phyloP scores from a whole-genome alignment of 2,113 vertebrate genomes.

The Gymnarchus niloticus region DNA sequence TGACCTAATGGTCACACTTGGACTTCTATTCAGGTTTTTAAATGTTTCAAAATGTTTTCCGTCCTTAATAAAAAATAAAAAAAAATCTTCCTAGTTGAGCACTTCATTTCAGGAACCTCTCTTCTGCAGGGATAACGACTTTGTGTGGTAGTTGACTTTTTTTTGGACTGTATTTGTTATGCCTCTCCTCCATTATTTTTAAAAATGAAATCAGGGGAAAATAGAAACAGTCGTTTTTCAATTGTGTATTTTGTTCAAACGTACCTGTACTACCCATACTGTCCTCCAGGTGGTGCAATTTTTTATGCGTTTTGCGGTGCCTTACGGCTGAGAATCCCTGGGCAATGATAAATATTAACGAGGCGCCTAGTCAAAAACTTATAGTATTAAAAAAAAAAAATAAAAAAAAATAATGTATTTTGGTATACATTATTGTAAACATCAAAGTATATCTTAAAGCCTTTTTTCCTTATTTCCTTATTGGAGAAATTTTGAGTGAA shows the following conservation, averaged over 20 bases:
- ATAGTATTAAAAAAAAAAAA: conserved; percentile 46
- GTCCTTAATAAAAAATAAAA: neutral
- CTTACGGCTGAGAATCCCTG: conserved; percentile 58
- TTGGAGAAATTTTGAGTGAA: neutral
- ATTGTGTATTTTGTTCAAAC: conserved; percentile 63
- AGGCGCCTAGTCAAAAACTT: conserved; percentile 39
- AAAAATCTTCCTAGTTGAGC: conserved; percentile 55
- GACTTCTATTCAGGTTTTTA: conserved; percentile 60
- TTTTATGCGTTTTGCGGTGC: conserved; percentile 58
- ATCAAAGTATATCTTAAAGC: conserved; percentile 43
- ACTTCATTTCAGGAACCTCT: conserved; percentile 68
- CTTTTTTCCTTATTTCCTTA: neutral
- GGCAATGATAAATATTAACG: conserved; percentile 41
- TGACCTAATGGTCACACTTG: conserved; percentile 68
- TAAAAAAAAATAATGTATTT: conserved; percentile 37
- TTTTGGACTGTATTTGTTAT: conserved; percentile 50
- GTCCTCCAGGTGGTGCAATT: conserved; percentile 56
- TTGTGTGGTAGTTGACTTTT: conserved; percentile 65
- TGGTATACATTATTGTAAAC: conserved; percentile 58
- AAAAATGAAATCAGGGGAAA: conserved; percentile 61
- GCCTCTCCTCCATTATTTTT: conserved; percentile 34
- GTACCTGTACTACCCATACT: conserved; percentile 53
- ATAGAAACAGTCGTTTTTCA: conserved; percentile 56
- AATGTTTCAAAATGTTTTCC: conserved; percentile 28
- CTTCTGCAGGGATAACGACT: conserved; percentile 76